A percentile compares a stretch with the other conserved stretches of the same genome.
These are phyloP conservation scores for Polyergus mexicanus DNA, from an alignment of 1,140 invertebrate genomes.

Conservation along the genomic window DNA sequence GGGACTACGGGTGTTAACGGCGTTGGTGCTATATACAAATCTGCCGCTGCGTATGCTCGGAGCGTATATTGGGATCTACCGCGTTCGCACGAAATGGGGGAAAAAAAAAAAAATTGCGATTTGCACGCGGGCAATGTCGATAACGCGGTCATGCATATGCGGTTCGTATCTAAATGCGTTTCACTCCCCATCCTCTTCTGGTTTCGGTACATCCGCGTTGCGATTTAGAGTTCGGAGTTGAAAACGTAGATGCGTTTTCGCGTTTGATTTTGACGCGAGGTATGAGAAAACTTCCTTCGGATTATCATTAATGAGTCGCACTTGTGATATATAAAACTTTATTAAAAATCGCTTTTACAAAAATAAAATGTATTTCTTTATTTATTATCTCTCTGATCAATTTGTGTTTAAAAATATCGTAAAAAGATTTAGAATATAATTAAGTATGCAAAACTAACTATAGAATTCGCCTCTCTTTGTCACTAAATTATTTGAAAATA, in stretches of 20 bases:
- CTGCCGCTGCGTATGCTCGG: slow-evolving; percentile 30
- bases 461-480: not conserved
- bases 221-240: not conserved
- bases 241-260: not conserved
- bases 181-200: not conserved
- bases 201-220: not conserved
- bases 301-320: not conserved
- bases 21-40: slow-evolving; percentile 36
- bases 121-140: slow-evolving; percentile 16
- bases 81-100: not conserved
- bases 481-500: not conserved
- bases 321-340: not conserved
- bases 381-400: slow-evolving; percentile 12
- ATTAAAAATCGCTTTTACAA: not conserved
- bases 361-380: not conserved
- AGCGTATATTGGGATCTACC: slow-evolving; percentile 1
- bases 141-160: slow-evolving; percentile 17
- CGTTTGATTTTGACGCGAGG: not conserved
- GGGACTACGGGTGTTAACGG: slow-evolving; percentile 42
- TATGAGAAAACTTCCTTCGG: not conserved
- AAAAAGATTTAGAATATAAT: slow-evolving; percentile 2
- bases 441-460: too few species aligned
- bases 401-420: not conserved
- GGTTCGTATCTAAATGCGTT: slow-evolving; percentile 44
- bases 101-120: slow-evolving; percentile 53